A percentile compares a stretch with the other conserved stretches of the same genome.
phyloP scores from a whole-genome alignment of 2,113 vertebrate genomes.

The Eidolon helvum region DNA sequence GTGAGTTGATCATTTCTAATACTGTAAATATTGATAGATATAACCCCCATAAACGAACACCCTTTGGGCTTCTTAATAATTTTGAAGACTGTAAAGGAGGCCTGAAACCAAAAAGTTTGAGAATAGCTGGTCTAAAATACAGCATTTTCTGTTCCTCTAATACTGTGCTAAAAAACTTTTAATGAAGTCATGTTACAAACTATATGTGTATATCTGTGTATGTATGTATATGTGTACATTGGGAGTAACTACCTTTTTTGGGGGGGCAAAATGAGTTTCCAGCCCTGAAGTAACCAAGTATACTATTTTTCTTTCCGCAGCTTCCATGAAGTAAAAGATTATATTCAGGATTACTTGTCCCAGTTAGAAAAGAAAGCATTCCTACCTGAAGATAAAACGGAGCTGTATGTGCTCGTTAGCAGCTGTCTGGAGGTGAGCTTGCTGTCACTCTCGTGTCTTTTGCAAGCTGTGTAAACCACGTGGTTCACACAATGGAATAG shows the following conservation, averaged over 20 bases:
- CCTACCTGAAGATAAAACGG: slow-evolving; percentile 86
- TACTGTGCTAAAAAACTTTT: not conserved
- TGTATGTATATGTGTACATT: accelerated
- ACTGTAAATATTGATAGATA: not conserved
- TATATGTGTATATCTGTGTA: not conserved
- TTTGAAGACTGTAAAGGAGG: not conserved
- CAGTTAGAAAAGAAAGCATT: slow-evolving; percentile 85
- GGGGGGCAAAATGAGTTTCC: not conserved
- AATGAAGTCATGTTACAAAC: not conserved
- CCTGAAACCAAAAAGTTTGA: not conserved
- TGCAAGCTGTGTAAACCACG: not conserved
- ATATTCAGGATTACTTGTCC: slow-evolving; percentile 88
- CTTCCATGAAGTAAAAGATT: slow-evolving; percentile 89
- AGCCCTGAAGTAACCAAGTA: not conserved
- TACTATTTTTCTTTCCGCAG: slow-evolving; percentile 78
- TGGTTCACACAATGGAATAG: not conserved
- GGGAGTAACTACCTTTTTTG: not conserved
- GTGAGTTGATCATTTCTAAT: not conserved
- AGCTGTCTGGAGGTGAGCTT: slow-evolving; percentile 92
- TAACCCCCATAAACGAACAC: not conserved
- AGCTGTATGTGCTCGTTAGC: slow-evolving; percentile 92
- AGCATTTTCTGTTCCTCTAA: not conserved
- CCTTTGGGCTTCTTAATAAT: not conserved
- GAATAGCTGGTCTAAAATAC: not conserved
- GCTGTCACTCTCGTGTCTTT: accelerated